Evolutionary conservation across 2,113 vertebrate species (phyloP).

Genomic region (Anas platyrhynchos): DNA sequence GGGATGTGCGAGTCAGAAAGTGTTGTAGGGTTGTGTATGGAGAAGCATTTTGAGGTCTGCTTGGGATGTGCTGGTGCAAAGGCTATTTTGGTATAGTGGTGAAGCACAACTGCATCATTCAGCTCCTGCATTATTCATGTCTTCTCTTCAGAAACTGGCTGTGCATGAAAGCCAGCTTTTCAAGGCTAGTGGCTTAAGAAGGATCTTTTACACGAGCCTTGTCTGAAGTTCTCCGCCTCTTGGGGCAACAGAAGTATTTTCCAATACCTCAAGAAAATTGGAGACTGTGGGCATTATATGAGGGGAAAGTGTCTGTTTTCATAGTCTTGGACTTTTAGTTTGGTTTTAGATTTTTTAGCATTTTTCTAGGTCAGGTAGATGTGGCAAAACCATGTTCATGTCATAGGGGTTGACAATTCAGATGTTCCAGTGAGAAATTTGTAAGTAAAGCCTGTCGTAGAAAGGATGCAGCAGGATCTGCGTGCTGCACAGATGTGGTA

Average conservation of each 20-base stretch:
- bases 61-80: neutral
- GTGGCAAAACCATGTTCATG: fast-evolving
- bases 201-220: neutral
- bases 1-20: neutral
- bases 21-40: neutral
- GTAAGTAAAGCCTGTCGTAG: neutral
- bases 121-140: neutral
- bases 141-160: neutral
- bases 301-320: neutral
- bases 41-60: neutral
- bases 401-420: neutral
- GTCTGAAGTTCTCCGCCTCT: neutral
- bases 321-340: neutral
- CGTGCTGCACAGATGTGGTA: neutral
- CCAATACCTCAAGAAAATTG: neutral
- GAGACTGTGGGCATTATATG: neutral
- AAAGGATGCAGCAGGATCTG: neutral
- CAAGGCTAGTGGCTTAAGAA: neutral
- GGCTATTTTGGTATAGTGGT: neutral
- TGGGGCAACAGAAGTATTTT: neutral
- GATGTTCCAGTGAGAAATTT: neutral
- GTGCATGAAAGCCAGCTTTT: neutral
- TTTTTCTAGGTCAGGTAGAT: neutral
- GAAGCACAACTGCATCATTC: neutral
- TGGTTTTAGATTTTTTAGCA: neutral